Evolutionary conservation across 2,888 invertebrate species (phyloP), one percentile per base, ranked within the genome.

Genomic region (Unio pictorum): DNA sequence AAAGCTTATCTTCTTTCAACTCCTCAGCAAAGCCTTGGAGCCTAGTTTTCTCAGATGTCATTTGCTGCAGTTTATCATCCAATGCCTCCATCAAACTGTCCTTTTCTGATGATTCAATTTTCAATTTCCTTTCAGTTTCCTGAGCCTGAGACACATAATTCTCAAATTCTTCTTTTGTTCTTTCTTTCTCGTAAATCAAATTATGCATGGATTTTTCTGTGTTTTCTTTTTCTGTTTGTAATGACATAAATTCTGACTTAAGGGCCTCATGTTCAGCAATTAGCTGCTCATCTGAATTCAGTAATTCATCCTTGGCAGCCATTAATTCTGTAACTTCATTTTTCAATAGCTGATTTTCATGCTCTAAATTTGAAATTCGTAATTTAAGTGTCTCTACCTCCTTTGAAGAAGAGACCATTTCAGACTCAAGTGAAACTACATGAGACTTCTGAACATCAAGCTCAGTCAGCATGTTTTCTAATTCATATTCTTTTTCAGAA

Each of bases 401-500:
- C 15, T 45, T 45, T 45, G 45, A 11, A 45, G 45, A 45, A 3
- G 15, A 45, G 8, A 15, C 45, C 11, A 11, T 45, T 11, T 45
- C 45, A 45, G 45, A 45, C 15, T 45, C 45, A 11, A 45, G 45
- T 45, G 45, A 45, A 45, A 15, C 45, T 45, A 45, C 15, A 45
- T 45, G 45, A 45, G 45, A 45, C 45, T 45, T 45, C 45, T 45
- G 45, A 15, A 45, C 45, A 45, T 45, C 45, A 45, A 45, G 15
- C 15, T 70, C 63, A 26, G 20, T 58, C 30, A 56, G 61, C 20
- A 67, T 20, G 7, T 18, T 55, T 55, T 34, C 58, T n/a, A 68
- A 58, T 7, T 17, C 26, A 23, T 58, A 61, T 54, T 72, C 71
- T 55, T 68, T 70, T 55, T 74, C 72, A 54, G 57, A 30, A 28